Conservation (phyloP, 2,888 invertebrate species). For the Rambutsinella grinnellia region DNA sequence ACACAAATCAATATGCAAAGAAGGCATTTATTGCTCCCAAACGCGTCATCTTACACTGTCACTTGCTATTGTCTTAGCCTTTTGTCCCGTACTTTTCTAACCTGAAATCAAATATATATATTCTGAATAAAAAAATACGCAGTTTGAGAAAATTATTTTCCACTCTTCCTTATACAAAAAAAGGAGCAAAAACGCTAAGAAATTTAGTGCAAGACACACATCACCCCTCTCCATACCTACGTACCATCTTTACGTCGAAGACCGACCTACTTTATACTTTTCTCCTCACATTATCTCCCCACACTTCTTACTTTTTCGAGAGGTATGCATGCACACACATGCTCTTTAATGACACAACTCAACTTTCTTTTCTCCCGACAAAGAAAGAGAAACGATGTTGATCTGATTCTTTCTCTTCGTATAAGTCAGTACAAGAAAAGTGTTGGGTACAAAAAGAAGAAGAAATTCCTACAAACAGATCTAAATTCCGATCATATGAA, state of each 20-base stretch:
- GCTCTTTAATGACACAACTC: not conserved
- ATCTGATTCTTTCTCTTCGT: conserved; percentile 35
- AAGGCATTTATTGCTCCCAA: not conserved
- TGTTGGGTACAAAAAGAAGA: not conserved
- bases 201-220: not conserved
- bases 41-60: not conserved
- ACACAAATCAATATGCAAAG: conserved; percentile 30
- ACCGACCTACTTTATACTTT: conserved; percentile 46
- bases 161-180: too few relatives aligned
- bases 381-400: conserved; percentile 15
- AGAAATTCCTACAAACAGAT: conserved; percentile 12
- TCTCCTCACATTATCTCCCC: conserved; percentile 43
- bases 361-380: not conserved
- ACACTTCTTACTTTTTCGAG: conserved; percentile 36
- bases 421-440: conserved; percentile 35
- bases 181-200: not conserved
- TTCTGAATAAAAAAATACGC: not conserved
- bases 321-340: not conserved
- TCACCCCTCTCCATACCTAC: not conserved
- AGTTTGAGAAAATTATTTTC: not conserved
- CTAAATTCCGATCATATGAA: conserved; percentile 40
- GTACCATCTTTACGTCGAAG: not conserved
- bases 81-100: too few relatives aligned
- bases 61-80: too few relatives aligned
- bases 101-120: too few relatives aligned